Percentiles rank a stretch among this genome's conserved stretches.
Conservation (phyloP, 2,888 invertebrate genomes). For the Macaria notata region DNA sequence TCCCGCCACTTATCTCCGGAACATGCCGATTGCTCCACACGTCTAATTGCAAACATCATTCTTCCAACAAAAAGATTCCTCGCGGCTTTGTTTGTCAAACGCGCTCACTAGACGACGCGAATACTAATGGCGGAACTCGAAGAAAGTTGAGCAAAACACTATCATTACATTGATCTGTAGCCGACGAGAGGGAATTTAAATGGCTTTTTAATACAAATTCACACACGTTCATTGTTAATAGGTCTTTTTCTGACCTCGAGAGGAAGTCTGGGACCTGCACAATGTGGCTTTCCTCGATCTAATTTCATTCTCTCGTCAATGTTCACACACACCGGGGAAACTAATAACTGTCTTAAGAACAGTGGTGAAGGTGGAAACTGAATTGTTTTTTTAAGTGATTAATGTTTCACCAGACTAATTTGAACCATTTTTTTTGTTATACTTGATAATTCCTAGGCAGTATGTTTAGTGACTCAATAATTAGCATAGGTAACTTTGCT, state of each 20-base stretch:
- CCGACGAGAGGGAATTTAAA: slow-evolving; percentile 25
- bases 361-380: too few relatives aligned
- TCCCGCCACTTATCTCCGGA: slow-evolving; percentile 21
- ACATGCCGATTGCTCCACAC: slow-evolving; percentile 1
- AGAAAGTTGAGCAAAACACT: slow-evolving; percentile 25
- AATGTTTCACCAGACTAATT: too few relatives aligned
- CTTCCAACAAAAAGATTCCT: slow-evolving; percentile 8
- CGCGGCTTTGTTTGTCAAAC: slow-evolving; percentile 6
- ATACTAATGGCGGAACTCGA: slow-evolving; percentile 22
- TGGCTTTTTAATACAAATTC: slow-evolving; percentile 34
- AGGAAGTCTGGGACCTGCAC: slow-evolving; percentile 39
- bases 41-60: background rate
- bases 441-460: too few relatives aligned
- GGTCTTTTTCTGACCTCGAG: slow-evolving; percentile 31
- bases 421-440: too few relatives aligned
- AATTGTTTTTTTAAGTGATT: too few relatives aligned
- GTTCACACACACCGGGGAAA: slow-evolving; percentile 37
- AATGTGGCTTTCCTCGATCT: slow-evolving; percentile 53
- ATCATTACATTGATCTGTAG: slow-evolving; percentile 22
- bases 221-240: slow-evolving; percentile 43
- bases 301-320: slow-evolving; percentile 48
- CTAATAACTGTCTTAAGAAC: slow-evolving; percentile 9
- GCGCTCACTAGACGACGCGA: slow-evolving; percentile 1
- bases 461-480: background rate
- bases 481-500: background rate